Evolutionary conservation across 2,888 invertebrate genomes (phyloP), one percentile per base, ranked within the genome.

Genomic region (Zygogramma bicolorata): DNA sequence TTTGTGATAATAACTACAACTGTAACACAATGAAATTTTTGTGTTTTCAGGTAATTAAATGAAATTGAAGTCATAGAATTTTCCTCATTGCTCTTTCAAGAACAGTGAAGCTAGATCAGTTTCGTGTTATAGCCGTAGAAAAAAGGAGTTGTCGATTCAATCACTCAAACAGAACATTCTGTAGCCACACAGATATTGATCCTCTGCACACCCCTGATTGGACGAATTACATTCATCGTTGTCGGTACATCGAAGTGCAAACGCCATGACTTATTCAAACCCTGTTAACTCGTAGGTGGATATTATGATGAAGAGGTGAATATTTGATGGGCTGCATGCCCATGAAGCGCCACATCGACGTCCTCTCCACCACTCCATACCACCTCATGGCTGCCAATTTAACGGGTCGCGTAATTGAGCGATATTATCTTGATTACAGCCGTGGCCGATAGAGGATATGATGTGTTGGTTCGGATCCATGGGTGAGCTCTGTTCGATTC

Each of bases 251-350:
- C 53, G 15, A 53, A n/a, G 72, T 66, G 73, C 42, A 60, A 73
- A 73, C 61, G 53, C 76, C 81, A 83, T 86, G 81, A 85, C 81
- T 86, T 85, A 86, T 86, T 86, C 81, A 86, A 80, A 86, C 84
- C 78, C 86, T 85, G 85, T 86, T 86, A 86, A 86, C 85, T 83
- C 83, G 79, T 78, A 79, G 84, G 80, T 80, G 83, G 85, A 84
- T 85, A 85, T 85, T 85, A 85, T 87, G 86, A 87, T 86, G 86
- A 86, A 86, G 83, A 81, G 84, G 82, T 86, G 81, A 86, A 87
- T 86, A 84, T 84, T 86, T 86, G 81, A 86, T 84, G 70, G 25
- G 53, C 20, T 66, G 61, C 62, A 67, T 71, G 62, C 58, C 65
- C 62, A 69, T 69, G 69, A 66, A 46, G 63, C 42, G 63, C 46